Evolutionary conservation across 2,888 invertebrate genomes (phyloP).

Genomic region (Lycia hirtaria): DNA sequence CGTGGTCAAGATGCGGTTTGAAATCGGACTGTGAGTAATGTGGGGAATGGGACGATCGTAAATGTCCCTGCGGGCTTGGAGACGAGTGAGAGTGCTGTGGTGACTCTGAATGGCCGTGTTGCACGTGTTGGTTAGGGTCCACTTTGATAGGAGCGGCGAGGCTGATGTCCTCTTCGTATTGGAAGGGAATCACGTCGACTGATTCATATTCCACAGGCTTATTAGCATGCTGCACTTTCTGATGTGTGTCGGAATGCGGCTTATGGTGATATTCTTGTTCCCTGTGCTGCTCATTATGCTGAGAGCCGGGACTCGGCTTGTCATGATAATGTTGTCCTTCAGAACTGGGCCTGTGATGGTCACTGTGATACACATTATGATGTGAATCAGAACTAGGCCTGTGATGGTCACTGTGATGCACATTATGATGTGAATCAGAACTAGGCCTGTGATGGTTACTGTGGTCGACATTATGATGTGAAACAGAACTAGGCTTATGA

Average conservation of each 20-base stretch:
- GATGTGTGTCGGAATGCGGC: slow-evolving; percentile 8
- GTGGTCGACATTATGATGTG: slow-evolving; percentile 36
- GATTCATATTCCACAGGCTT: slow-evolving; percentile 41
- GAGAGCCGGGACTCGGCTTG: slow-evolving; percentile 24
- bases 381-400: slow-evolving; percentile 32
- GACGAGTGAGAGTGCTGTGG: slow-evolving; percentile 41
- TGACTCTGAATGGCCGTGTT: slow-evolving; percentile 38
- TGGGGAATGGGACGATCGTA: slow-evolving; percentile 10
- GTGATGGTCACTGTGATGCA: slow-evolving; percentile 34
- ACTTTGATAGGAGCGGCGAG: slow-evolving; percentile 61
- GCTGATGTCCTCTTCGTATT: slow-evolving; percentile 68
- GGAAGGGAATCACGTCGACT: slow-evolving; percentile 42
- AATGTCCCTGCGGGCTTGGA: slow-evolving; percentile 38
- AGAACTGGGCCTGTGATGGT: slow-evolving; percentile 12
- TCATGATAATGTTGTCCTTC: slow-evolving; percentile 27
- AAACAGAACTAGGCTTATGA: slow-evolving; percentile 26
- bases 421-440: neutral
- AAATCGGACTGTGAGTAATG: slow-evolving; percentile 29
- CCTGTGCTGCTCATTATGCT: slow-evolving; percentile 36
- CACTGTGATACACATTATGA: slow-evolving; percentile 32
- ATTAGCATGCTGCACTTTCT: slow-evolving; percentile 21
- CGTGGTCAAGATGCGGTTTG: slow-evolving; percentile 36
- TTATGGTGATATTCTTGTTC: slow-evolving; percentile 29
- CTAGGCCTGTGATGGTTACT: slow-evolving; percentile 12
- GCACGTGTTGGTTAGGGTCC: slow-evolving; percentile 63